A percentile compares a stretch with the other conserved stretches of the same genome.
Conservation (phyloP, 2,797 vertebrate genomes). For the Siniperca undulata region DNA sequence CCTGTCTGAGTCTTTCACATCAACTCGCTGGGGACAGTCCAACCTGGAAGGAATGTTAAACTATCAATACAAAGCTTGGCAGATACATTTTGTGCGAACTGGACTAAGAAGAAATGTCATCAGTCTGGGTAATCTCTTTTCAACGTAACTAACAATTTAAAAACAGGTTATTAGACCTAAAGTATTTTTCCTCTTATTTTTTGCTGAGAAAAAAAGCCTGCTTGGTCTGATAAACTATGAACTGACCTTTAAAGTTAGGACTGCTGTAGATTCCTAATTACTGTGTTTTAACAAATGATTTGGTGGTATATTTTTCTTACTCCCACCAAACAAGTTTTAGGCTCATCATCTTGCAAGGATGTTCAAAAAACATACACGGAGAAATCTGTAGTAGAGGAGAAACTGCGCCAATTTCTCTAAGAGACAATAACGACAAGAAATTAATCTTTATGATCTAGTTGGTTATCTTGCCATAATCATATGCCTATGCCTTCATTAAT, state of each 20-base stretch:
- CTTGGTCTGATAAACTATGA: neutral
- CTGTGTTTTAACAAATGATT: neutral
- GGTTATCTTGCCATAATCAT: neutral
- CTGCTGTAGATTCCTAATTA: neutral
- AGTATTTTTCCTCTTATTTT: neutral
- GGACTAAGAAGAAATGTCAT: slow-evolving; percentile 20
- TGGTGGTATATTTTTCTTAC: neutral
- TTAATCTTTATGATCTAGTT: neutral
- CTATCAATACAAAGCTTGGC: slow-evolving; percentile 31
- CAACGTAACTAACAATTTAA: neutral
- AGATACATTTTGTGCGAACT: slow-evolving; percentile 21
- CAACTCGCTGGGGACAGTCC: slow-evolving; percentile 17
- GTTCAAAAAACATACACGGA: neutral
- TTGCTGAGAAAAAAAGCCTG: neutral
- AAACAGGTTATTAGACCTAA: neutral
- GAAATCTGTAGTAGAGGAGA: neutral
- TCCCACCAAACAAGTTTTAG: neutral
- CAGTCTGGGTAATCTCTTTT: slow-evolving; percentile 14
- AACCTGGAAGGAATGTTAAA: slow-evolving; percentile 34
- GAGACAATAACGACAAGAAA: neutral
- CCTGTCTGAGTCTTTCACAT: slow-evolving; percentile 49
- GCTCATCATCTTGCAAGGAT: neutral
- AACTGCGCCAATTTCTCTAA: neutral
- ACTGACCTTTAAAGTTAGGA: neutral
- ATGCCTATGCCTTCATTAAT: neutral